These are phyloP conservation scores for Halictus ligatus DNA, from an alignment of 2,888 invertebrate species.

Conservation along the genomic window DNA sequence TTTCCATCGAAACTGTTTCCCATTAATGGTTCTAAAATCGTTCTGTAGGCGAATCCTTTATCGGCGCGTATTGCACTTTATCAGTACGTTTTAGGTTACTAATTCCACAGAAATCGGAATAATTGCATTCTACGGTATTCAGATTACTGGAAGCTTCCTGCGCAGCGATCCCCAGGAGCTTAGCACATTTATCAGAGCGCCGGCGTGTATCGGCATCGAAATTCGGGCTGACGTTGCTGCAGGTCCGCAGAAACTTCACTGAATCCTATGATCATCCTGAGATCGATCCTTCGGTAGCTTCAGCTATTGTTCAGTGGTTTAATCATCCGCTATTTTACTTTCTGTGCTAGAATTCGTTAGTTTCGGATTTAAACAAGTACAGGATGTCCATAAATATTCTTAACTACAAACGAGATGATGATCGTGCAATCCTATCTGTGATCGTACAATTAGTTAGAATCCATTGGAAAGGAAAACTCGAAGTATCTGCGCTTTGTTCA, in stretches of 20 bases:
- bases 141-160: neutral
- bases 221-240: neutral
- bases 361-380: neutral
- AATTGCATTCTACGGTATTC: neutral
- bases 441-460: too few relatives aligned
- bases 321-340: neutral
- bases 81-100: neutral
- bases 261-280: neutral
- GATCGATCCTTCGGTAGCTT: neutral
- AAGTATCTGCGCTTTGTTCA: too few relatives aligned
- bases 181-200: neutral
- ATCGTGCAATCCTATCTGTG: too few relatives aligned
- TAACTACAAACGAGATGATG: neutral
- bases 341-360: neutral
- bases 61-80: neutral
- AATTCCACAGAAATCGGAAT: slow-evolving; percentile 2
- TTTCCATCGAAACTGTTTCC: neutral
- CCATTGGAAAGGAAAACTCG: too few relatives aligned
- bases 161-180: neutral
- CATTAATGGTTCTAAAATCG: neutral
- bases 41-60: neutral
- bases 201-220: neutral
- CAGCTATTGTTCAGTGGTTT: neutral
- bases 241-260: neutral
- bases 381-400: neutral